Evolutionary conservation across 2,797 vertebrate genomes (phyloP).

Genomic region (Lepus townsendii): DNA sequence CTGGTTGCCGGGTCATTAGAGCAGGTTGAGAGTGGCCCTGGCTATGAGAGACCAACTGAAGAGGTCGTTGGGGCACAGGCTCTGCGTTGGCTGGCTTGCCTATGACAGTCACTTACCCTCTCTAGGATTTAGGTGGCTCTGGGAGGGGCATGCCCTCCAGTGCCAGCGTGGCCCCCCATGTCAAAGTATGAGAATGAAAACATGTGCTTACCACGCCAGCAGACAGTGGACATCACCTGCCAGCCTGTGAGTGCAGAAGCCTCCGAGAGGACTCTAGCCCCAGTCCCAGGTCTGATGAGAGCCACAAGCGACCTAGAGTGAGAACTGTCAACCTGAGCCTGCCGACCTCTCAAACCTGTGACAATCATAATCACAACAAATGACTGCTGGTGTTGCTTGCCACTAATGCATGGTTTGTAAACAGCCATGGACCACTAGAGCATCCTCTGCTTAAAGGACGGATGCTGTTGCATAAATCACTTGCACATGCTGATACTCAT

Average conservation of each 20-base stretch:
- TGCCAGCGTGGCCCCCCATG: neutral
- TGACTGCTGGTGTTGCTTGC: neutral
- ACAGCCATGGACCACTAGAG: neutral
- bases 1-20: neutral
- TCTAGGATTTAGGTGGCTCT: neutral
- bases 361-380: neutral
- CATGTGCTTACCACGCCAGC: neutral
- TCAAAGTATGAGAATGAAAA: conserved; percentile 24
- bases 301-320: neutral
- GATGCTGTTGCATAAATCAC: neutral
- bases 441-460: neutral
- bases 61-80: neutral
- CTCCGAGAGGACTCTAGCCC: neutral
- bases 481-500: neutral
- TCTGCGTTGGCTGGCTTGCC: neutral
- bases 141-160: neutral
- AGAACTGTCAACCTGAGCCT: neutral
- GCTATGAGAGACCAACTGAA: neutral
- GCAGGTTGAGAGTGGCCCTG: neutral
- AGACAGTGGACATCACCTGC: neutral
- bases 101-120: neutral
- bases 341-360: neutral
- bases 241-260: neutral
- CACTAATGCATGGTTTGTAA: neutral
- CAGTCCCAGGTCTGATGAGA: neutral